phyloP scores from a whole-genome alignment of 2,888 invertebrate species.

The Apodemia hepburni region DNA sequence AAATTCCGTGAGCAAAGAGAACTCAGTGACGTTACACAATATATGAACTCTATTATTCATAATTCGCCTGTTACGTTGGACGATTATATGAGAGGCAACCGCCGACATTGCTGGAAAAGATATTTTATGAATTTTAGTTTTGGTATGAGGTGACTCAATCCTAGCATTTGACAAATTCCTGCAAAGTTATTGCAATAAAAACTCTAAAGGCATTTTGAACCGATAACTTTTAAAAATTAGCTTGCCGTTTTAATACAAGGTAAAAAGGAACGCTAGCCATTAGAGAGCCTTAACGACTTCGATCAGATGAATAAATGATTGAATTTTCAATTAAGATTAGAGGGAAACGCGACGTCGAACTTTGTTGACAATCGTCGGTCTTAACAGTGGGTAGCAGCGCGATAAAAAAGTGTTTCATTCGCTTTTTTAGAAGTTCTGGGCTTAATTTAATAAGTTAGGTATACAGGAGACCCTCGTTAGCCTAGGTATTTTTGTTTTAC shows the following conservation, averaged over 20 bases:
- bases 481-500: too few relatives aligned
- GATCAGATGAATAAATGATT: slow-evolving; percentile 75
- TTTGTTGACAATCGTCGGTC: slow-evolving; percentile 61
- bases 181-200: slow-evolving; percentile 25
- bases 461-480: not conserved
- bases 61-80: too few relatives aligned
- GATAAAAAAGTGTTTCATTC: slow-evolving; percentile 41
- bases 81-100: too few relatives aligned
- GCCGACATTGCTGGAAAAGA: too few relatives aligned
- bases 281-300: slow-evolving; percentile 64
- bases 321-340: slow-evolving; percentile 76
- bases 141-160: slow-evolving; percentile 10
- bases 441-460: slow-evolving; percentile 5
- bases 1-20: too few relatives aligned
- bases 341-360: slow-evolving; percentile 45
- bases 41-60: too few relatives aligned
- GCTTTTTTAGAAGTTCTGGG: slow-evolving; percentile 25
- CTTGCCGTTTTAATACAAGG: slow-evolving; percentile 56
- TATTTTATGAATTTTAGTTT: not conserved
- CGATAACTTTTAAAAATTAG: slow-evolving; percentile 51
- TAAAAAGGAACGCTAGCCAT: slow-evolving; percentile 59
- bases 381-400: slow-evolving; percentile 36
- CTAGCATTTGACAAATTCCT: not conserved
- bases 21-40: too few relatives aligned
- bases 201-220: slow-evolving; percentile 25